Base-by-base conservation (phyloP, 2,797 vertebrate genomes). In the Aeoliscus strigatus region DNA sequence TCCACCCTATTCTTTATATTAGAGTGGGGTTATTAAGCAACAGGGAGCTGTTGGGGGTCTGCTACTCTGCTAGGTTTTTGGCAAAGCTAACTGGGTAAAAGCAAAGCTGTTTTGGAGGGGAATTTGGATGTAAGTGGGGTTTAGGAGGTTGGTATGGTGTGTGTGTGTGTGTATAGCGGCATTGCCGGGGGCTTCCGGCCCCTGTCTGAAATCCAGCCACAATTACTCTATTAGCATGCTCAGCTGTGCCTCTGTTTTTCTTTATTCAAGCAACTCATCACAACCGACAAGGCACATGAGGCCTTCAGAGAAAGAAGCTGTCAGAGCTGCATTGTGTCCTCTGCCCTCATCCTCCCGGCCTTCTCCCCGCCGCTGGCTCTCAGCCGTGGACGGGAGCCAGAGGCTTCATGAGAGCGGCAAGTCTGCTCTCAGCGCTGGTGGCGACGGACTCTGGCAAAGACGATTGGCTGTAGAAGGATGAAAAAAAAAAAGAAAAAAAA, bases 171-270 rank as follows among this genome's bases (percentile, higher is more conserved):
- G 35, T 28, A n/a, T n/a, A n/a, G n/a, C n/a, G n/a, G n/a, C n/a
- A n/a, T n/a, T n/a, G n/a, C 11, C 15, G 14, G 9, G 9, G 48
- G 67, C 52, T 70, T 79, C 71, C 45, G 62, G 50, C 58, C 66
- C 49, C 50, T 11, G 15, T 57, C 59, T 73, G 48, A 77, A 82
- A 79, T 60, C 73, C 64, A 41, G 43, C 70, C 66, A 80, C 83
- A 83, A 77, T 83, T 76, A 56, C 67, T 79, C 79, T 74, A 85
- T 87, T 83, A 85, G 80, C 81, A 85, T 84, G 82, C 79, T 80
- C 79, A 71, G 75, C 77, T 77, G 75, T 73, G 74, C 66, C 57
- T 57, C 68, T 75, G 75, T 70, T 81, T 80, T 61, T 77, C 75
- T 72, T 64, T 66, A 76, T 80, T 77, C 67, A 60, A 24, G 60